Evolutionary conservation across 1,140 invertebrate genomes (phyloP).

Genomic region (Pectinophora gossypiella): DNA sequence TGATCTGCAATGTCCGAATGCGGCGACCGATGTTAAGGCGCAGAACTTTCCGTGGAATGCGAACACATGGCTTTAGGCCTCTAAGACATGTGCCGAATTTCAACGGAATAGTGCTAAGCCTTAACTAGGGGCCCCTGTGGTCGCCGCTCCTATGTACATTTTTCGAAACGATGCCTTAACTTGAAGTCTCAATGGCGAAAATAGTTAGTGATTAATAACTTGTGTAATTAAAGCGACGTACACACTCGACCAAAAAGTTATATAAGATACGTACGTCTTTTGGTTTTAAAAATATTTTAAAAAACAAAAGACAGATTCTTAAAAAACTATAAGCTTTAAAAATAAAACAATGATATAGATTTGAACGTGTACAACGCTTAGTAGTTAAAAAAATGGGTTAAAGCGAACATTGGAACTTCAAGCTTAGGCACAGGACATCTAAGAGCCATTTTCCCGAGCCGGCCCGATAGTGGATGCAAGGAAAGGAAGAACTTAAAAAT

Average conservation of each 20-base stretch:
- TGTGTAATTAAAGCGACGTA: neutral
- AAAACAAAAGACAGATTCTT: neutral
- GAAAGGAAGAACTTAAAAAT: slow-evolving; percentile 44
- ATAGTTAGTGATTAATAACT: neutral
- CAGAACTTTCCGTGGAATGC: slow-evolving; percentile 56
- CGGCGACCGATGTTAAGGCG: slow-evolving; percentile 52
- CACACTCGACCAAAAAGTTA: no score
- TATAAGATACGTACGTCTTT: no score
- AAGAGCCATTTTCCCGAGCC: slow-evolving; percentile 32
- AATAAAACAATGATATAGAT: neutral
- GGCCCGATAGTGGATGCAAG: slow-evolving; percentile 48
- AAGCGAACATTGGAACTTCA: slow-evolving; percentile 28
- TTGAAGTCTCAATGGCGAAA: slow-evolving; percentile 30
- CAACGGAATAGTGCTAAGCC: slow-evolving; percentile 47
- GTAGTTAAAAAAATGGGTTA: no score
- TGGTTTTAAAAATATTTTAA: no score
- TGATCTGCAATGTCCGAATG: slow-evolving; percentile 44
- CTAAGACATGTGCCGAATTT: slow-evolving; percentile 57
- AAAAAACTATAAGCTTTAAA: neutral
- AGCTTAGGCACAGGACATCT: slow-evolving; percentile 35
- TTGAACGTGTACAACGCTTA: no score
- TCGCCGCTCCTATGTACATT: slow-evolving; percentile 57
- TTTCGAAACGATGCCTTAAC: slow-evolving; percentile 26
- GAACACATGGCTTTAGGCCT: slow-evolving; percentile 65
- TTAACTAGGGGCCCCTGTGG: slow-evolving; percentile 57